Conservation (phyloP, 2,888 invertebrate genomes). For the Netelia fuscicornis region DNA sequence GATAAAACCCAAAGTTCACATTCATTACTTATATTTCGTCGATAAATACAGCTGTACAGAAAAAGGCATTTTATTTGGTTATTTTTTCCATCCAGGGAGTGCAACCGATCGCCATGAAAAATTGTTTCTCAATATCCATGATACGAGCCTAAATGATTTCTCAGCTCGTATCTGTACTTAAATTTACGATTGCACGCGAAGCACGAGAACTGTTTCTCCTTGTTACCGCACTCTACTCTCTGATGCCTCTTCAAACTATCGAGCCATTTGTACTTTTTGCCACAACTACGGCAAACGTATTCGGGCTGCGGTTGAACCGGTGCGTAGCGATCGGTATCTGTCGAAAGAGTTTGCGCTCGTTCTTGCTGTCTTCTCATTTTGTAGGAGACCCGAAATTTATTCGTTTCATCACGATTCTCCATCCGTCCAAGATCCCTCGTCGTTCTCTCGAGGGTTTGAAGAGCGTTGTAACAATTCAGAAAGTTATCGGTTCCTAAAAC, state of each 20-base stretch:
- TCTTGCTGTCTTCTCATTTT: neutral
- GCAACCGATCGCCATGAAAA: too few species aligned
- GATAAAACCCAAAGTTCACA: neutral
- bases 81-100: too few species aligned
- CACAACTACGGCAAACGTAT: constrained; percentile 81
- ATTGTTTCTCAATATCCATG: constrained; percentile 62
- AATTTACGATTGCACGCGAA: constrained; percentile 83
- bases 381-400: constrained; percentile 12
- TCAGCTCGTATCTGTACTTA: constrained; percentile 84
- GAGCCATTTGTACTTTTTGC: constrained; percentile 83
- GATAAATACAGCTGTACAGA: too few species aligned
- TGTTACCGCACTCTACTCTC: constrained; percentile 85
- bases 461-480: constrained; percentile 72
- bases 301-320: constrained; percentile 60
- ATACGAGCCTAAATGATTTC: constrained; percentile 80
- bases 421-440: constrained; percentile 59
- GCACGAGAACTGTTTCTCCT: constrained; percentile 83
- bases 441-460: constrained; percentile 74
- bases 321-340: constrained; percentile 41
- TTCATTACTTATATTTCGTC: neutral
- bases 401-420: constrained; percentile 18
- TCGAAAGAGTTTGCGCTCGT: neutral
- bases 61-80: too few species aligned
- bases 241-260: constrained; percentile 84
- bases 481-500: constrained; percentile 69